phyloP scores from a whole-genome alignment of 64 coral and sea anemone genomes.

The Anthopleura sola region DNA sequence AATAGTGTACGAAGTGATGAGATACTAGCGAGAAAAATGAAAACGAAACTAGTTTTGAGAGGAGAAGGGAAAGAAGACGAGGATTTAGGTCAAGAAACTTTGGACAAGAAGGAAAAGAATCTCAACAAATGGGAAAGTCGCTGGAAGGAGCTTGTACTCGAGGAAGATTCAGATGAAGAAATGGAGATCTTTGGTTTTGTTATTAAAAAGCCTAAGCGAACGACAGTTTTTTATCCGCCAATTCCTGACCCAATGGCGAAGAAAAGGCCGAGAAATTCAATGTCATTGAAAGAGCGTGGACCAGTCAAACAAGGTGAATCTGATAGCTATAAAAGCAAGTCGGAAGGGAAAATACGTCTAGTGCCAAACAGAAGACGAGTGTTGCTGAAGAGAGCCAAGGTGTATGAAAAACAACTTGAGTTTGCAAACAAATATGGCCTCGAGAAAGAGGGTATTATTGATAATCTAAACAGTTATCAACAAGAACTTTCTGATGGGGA shows the following conservation, averaged over 20 bases:
- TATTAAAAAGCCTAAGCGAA: neutral
- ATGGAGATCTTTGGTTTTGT: neutral
- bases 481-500: neutral
- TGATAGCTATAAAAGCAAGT: neutral
- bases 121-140: neutral
- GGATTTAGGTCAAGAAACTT: neutral
- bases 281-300: neutral
- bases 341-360: neutral
- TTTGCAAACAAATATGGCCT: slow-evolving; percentile 34
- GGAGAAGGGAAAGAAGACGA: neutral
- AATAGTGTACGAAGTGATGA: neutral
- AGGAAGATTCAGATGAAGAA: neutral
- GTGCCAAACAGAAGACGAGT: slow-evolving; percentile 45
- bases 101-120: neutral
- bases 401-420: slow-evolving; percentile 42
- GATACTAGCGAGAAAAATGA: neutral
- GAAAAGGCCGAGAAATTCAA: slow-evolving; percentile 27
- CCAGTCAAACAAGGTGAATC: neutral
- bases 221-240: slow-evolving; percentile 39
- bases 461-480: neutral
- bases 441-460: slow-evolving; percentile 22
- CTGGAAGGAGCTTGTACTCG: neutral
- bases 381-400: slow-evolving; percentile 5
- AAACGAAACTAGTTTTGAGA: neutral
- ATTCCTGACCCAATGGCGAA: slow-evolving; percentile 45